These are phyloP conservation scores for Chaetura pelagica DNA, from an alignment of 2,113 vertebrate genomes.

Conservation along the genomic window DNA sequence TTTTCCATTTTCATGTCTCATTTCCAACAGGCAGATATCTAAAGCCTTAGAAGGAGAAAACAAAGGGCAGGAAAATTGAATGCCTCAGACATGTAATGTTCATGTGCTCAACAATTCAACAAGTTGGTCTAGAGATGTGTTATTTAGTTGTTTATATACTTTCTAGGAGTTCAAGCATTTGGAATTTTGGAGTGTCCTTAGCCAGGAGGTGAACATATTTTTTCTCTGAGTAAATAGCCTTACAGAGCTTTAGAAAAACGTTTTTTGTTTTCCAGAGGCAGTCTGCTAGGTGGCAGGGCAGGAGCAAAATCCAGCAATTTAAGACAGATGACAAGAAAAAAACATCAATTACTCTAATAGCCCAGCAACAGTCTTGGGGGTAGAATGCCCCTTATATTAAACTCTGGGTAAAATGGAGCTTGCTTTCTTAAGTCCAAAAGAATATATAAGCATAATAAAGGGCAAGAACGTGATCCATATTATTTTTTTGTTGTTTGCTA, in stretches of 20 bases:
- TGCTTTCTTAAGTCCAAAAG: not conserved
- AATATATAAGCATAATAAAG: not conserved
- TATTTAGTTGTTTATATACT: not conserved
- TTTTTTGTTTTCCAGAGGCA: not conserved
- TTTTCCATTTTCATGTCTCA: not conserved
- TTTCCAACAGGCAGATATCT: not conserved
- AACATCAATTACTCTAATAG: not conserved
- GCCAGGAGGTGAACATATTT: not conserved
- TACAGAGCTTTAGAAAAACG: not conserved
- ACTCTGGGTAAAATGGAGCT: not conserved
- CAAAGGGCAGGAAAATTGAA: not conserved
- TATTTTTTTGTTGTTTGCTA: not conserved
- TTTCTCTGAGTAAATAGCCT: not conserved
- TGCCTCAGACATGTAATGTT: not conserved
- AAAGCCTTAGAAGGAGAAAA: not conserved
- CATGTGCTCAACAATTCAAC: not conserved
- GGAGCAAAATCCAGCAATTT: not conserved
- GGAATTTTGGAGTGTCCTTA: not conserved
- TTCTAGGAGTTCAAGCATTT: not conserved
- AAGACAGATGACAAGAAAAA: not conserved
- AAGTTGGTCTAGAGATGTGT: not conserved
- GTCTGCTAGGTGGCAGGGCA: conserved; percentile 32
- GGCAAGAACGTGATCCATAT: not conserved
- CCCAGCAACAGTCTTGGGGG: not conserved
- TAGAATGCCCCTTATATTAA: not conserved